Percentiles rank a stretch among this genome's conserved stretches.
phyloP scores from a whole-genome alignment of 1,140 invertebrate genomes.

The Rhynchophorus ferrugineus region DNA sequence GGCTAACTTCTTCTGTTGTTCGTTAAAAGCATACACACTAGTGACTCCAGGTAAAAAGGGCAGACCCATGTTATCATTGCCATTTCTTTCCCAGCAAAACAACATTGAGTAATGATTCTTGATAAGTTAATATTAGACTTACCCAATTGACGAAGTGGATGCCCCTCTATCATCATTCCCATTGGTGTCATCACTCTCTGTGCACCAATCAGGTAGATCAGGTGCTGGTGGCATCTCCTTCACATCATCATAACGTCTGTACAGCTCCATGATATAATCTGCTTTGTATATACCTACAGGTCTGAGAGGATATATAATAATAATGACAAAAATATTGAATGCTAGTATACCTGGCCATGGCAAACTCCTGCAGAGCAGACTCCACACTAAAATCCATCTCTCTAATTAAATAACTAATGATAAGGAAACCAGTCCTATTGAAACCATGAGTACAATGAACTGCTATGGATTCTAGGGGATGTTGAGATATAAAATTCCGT shows the following conservation, averaged over 20 bases:
- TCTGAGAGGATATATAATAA: constrained; percentile 36
- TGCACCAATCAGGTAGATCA: constrained; percentile 74
- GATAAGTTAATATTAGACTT: constrained; percentile 9
- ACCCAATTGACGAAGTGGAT: constrained; percentile 24
- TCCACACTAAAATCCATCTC: constrained; percentile 28
- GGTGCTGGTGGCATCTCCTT: constrained; percentile 68
- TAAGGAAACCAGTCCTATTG: constrained; percentile 94
- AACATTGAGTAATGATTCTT: no score
- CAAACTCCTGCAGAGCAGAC: constrained; percentile 28
- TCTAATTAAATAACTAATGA: constrained; percentile 78
- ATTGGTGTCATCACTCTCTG: constrained; percentile 45
- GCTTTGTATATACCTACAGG: constrained; percentile 73
- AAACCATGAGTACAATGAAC: constrained; percentile 99
- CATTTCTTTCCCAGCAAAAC: no score
- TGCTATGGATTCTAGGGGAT: constrained; percentile 73
- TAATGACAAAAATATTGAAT: background rate
- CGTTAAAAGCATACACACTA: constrained; percentile 58
- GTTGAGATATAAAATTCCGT: constrained; percentile 66
- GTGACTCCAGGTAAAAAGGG: constrained; percentile 75
- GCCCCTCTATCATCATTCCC: constrained; percentile 20
- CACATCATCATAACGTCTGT: constrained; percentile 67
- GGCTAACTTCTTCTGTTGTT: constrained; percentile 53
- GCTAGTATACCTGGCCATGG: constrained; percentile 24
- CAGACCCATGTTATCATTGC: constrained; percentile 52
- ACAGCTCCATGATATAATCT: constrained; percentile 68